Conservation (phyloP, 2,113 vertebrate genomes). For the Delphinus delphis region DNA sequence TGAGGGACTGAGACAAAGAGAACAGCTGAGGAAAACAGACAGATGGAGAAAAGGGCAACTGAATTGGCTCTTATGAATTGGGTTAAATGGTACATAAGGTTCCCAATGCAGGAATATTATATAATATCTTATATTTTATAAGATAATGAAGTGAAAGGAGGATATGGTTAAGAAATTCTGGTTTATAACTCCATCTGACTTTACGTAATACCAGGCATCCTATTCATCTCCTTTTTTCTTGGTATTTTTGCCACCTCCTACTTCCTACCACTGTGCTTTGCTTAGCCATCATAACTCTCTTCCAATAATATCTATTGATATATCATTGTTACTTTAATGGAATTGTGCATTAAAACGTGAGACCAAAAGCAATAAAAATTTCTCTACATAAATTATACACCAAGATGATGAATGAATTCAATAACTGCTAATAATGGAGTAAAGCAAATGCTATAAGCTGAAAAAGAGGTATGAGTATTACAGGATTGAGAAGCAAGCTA, state of each 20-base stretch:
- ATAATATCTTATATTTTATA: background rate
- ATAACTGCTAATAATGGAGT: background rate
- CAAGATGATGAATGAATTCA: background rate
- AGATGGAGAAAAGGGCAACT: background rate
- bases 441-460: background rate
- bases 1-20: background rate
- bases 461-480: background rate
- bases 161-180: background rate
- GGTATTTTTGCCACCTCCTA: background rate
- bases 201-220: background rate
- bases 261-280: background rate
- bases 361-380: conserved; percentile 13
- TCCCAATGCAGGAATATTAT: background rate
- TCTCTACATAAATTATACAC: background rate
- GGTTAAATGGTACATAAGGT: background rate
- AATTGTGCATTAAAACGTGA: background rate
- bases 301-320: background rate
- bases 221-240: background rate
- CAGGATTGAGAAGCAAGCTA: background rate
- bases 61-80: background rate
- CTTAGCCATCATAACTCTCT: background rate
- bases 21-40: background rate
- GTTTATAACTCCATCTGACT: background rate
- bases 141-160: background rate
- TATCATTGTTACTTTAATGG: background rate